Evolutionary conservation across 1,140 invertebrate species (phyloP).

Genomic region (Adoxophyes honmai): DNA sequence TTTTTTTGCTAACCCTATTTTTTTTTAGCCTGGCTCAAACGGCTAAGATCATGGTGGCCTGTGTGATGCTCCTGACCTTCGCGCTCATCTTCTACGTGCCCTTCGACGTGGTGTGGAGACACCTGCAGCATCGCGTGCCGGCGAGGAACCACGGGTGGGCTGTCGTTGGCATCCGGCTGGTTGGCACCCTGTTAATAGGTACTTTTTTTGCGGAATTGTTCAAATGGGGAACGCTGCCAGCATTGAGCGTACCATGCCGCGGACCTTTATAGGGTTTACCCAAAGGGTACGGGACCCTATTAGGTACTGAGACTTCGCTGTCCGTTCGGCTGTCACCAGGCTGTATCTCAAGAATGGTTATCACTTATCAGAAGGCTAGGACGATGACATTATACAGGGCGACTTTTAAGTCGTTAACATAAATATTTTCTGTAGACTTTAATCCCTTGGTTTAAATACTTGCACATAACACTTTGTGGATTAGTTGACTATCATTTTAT

Average conservation of each 20-base stretch:
- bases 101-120: slow-evolving; percentile 85
- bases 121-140: slow-evolving; percentile 73
- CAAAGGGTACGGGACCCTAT: too few species aligned
- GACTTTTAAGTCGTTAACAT: slow-evolving; percentile 1
- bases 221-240: background rate
- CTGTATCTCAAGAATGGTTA: too few species aligned
- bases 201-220: slow-evolving; percentile 5
- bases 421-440: background rate
- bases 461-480: too few species aligned
- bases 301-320: too few species aligned
- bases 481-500: too few species aligned
- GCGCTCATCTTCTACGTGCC: slow-evolving; percentile 95
- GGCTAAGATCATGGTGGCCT: slow-evolving; percentile 90
- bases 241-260: background rate
- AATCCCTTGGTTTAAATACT: too few species aligned
- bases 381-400: too few species aligned
- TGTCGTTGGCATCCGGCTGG: slow-evolving; percentile 81
- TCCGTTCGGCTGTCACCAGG: too few species aligned
- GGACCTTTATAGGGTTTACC: background rate
- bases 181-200: slow-evolving; percentile 62
- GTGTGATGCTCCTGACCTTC: slow-evolving; percentile 93
- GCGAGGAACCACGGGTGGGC: slow-evolving; percentile 78
- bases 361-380: too few species aligned
- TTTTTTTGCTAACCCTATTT: background rate
- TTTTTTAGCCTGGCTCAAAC: slow-evolving; percentile 81